phyloP scores from a whole-genome alignment of 2,888 invertebrate species.

The Dryomyza anilis region DNA sequence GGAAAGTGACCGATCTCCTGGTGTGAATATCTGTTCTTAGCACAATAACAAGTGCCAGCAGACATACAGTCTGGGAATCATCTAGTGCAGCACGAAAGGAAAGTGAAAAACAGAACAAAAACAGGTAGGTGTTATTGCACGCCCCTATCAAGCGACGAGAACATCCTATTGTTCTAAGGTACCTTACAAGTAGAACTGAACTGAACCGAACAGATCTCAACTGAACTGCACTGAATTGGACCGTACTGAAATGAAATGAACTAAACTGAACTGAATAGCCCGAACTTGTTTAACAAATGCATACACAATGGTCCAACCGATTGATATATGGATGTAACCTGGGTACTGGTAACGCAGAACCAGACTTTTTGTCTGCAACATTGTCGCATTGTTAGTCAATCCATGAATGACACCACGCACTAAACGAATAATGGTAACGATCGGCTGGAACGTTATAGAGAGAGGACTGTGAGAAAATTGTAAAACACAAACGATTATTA shows the following conservation, averaged over 20 bases:
- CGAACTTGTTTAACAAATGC: conserved; percentile 1
- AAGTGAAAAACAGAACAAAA: conserved; percentile 17
- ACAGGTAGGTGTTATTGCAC: conserved; percentile 56
- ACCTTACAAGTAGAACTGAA: conserved; percentile 25
- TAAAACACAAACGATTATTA: too few relatives aligned
- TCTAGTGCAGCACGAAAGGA: conserved; percentile 41
- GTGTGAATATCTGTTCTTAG: conserved; percentile 13
- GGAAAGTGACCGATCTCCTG: conserved; percentile 12
- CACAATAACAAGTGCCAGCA: conserved; percentile 26
- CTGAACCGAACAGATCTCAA: too few relatives aligned
- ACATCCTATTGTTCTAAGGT: conserved; percentile 52
- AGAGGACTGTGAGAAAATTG: conserved; percentile 16
- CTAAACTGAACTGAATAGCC: too few relatives aligned
- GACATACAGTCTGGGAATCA: conserved; percentile 51
- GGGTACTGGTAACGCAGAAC: conserved; percentile 17
- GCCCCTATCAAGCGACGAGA: conserved; percentile 58
- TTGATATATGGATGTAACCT: conserved; percentile 11
- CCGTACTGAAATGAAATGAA: too few relatives aligned
- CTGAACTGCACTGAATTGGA: too few relatives aligned
- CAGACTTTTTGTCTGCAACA: conserved; percentile 46
- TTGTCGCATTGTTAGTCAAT: conserved; percentile 1
- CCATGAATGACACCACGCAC: conserved; percentile 6
- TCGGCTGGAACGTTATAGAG: not conserved
- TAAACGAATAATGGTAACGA: conserved; percentile 15
- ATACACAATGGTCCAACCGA: not conserved